Evolutionary conservation across 1,140 invertebrate species (phyloP).

Genomic region (Anthonomus grandis): DNA sequence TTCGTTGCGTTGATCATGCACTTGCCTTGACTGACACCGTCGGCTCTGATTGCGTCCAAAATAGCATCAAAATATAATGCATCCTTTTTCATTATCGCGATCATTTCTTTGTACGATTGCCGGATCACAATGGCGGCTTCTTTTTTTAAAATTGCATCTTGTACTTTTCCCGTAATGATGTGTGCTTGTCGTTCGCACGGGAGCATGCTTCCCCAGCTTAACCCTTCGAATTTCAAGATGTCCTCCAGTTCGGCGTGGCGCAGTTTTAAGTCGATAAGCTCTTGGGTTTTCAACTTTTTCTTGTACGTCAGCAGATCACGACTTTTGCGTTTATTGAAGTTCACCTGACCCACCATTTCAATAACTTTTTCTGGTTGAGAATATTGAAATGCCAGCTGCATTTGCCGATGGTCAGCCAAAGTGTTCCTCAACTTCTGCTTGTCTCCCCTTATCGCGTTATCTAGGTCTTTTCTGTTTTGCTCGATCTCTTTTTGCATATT

Average conservation of each 20-base stretch:
- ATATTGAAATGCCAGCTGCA: constrained; percentile 58
- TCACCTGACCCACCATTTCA: constrained; percentile 56
- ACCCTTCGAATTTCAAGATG: constrained; percentile 49
- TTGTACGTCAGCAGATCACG: constrained; percentile 56
- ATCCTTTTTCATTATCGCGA: constrained; percentile 61
- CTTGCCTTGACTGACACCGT: constrained; percentile 56
- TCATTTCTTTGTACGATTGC: constrained; percentile 57
- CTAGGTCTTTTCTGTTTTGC: constrained; percentile 54
- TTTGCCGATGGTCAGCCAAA: constrained; percentile 53
- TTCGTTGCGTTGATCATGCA: constrained; percentile 57
- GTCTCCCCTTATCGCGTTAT: constrained; percentile 55
- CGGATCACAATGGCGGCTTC: constrained; percentile 58
- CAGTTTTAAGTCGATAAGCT: constrained; percentile 54
- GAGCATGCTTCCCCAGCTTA: constrained; percentile 47
- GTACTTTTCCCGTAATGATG: constrained; percentile 54
- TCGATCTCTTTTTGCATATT: constrained; percentile 55
- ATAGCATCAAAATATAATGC: constrained; percentile 58
- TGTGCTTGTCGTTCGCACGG: constrained; percentile 53
- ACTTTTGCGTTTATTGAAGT: constrained; percentile 56
- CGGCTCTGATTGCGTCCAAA: constrained; percentile 53
- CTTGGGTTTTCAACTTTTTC: constrained; percentile 56
- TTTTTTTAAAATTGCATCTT: constrained; percentile 56
- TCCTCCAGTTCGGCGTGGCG: constrained; percentile 52
- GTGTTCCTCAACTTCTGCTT: constrained; percentile 54
- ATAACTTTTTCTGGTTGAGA: constrained; percentile 53